Conservation (phyloP, 1,140 invertebrate species). For the Solen grandis region DNA sequence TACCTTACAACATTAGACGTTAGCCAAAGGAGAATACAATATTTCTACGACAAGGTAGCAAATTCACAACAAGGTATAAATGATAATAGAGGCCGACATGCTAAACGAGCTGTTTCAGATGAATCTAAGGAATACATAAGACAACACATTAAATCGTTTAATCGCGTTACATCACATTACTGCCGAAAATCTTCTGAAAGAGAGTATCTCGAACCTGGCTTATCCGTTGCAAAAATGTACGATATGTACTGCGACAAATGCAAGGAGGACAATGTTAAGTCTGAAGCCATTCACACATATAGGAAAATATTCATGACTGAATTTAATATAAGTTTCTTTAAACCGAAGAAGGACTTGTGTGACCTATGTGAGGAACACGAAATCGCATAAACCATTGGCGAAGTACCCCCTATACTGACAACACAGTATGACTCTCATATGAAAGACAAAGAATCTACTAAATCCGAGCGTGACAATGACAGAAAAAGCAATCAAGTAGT, state of each 20-base stretch:
- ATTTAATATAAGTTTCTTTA: no score
- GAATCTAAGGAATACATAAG: neutral
- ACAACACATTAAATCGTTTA: neutral
- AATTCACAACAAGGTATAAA: no score
- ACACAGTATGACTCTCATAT: neutral
- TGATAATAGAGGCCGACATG: no score
- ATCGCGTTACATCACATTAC: neutral
- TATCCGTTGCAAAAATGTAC: neutral
- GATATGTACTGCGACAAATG: neutral
- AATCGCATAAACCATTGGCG: neutral
- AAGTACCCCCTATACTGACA: no score
- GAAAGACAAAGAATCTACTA: neutral
- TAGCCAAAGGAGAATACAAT: neutral
- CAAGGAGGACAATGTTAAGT: neutral
- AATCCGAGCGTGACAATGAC: neutral
- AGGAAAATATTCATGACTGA: neutral
- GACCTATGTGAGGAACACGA: neutral
- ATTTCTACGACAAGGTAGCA: no score
- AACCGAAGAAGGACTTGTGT: slow-evolving; percentile 12
- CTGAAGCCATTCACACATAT: neutral
- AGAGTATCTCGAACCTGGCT: neutral
- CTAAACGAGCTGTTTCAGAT: neutral
- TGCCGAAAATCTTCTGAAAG: neutral
- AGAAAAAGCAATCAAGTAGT: neutral
- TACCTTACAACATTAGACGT: no score